phyloP scores from a whole-genome alignment of 92 coral and sea anemone species.

The Desmophyllum pertusum region DNA sequence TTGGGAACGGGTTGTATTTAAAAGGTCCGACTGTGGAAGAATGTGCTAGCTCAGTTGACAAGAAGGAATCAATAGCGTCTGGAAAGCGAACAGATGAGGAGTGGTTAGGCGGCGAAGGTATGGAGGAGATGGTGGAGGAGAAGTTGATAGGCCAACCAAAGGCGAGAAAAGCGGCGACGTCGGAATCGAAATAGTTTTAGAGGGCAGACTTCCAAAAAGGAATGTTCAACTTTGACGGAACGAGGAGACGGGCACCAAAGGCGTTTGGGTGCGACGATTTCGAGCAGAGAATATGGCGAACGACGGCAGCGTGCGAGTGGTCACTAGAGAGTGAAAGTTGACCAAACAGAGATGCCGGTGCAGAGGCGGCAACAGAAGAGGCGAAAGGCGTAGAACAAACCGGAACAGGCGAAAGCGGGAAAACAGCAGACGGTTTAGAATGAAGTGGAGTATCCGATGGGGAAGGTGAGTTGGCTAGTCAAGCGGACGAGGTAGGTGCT shows the following conservation, averaged over 20 bases:
- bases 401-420: not conserved
- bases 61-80: conserved; percentile 37
- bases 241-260: not conserved
- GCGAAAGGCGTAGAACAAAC: too few relatives aligned
- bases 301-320: conserved; percentile 5
- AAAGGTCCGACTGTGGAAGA: conserved; percentile 54
- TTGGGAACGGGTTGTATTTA: conserved; percentile 39
- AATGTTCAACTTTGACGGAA: conserved; percentile 25
- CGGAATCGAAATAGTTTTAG: not conserved
- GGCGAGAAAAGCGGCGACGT: conserved; percentile 46
- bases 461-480: not conserved
- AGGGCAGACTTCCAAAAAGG: conserved; percentile 22
- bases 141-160: conserved; percentile 63
- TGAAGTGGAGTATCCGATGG: not conserved
- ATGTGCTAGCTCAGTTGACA: conserved; percentile 39
- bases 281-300: conserved; percentile 32
- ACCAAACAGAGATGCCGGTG: not conserved
- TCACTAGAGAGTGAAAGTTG: not conserved
- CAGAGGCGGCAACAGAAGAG: not conserved
- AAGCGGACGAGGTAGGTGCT: not conserved
- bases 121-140: not conserved
- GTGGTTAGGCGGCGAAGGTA: conserved; percentile 35
- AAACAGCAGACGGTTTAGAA: not conserved
- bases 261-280: conserved; percentile 9
- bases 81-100: conserved; percentile 38